Evolutionary conservation across 1,140 invertebrate genomes (phyloP), one percentile per base, ranked within the genome.

Genomic region (Magallana ariakensis): DNA sequence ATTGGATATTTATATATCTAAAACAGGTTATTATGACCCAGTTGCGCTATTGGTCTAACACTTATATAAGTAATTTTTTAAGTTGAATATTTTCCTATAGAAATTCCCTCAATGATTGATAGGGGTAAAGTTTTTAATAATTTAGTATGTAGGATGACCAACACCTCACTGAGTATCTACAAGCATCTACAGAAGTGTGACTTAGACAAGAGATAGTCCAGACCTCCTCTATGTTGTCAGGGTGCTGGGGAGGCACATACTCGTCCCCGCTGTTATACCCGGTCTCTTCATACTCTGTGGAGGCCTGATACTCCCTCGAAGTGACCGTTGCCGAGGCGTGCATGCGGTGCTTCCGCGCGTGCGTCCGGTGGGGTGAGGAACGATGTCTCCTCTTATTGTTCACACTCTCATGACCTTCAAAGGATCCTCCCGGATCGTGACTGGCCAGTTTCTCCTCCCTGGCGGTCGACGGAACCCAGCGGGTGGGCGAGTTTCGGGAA

Each of bases 231-330:
- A 90, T 89, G 85, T 91, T 93, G 85, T 92, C 91, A n/a, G 91
- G 90, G 83, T 89, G 87, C 86, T 88, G 54, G 56, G 91, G 62
- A 33, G 92, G 95, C 54, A 95, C 96, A 92, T 97, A 97, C 93
- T 97, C 97, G 94, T 97, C 97, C 53, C 96, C 97, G 90, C 97
- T 97, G 90, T 97, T 97, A 88, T 97, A 97, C 7, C 96, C 96
- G 90, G 95, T 91, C 89, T 93, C 92, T 54, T 92, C 91, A 66
- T 90, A 91, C 60, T 92, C 91, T 55, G 87, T 84, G 10, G 90
- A 84, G 0, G 87, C 85, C 46, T 88, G 66, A 75, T 58, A 26
- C 82, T 84, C 66, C 26, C 58, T 13, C n/a, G 86, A 81, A 1
- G 85, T 57, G 80, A 85, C 84, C 16, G 84, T 70, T n/a, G 89